phyloP scores from a whole-genome alignment of 2,797 vertebrate genomes.

The Poeciliopsis gracilis region DNA sequence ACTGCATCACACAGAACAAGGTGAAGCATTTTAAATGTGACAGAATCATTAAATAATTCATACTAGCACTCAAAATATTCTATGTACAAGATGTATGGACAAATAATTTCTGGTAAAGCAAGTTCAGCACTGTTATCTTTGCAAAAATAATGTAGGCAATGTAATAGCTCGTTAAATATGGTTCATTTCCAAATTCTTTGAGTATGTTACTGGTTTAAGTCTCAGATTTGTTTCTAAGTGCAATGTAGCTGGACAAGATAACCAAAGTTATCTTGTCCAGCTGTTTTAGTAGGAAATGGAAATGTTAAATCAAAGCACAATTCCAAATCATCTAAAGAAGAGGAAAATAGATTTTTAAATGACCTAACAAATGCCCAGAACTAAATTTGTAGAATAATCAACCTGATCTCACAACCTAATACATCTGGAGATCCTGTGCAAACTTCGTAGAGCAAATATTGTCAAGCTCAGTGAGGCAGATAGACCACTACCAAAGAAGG shows the following conservation, averaged over 20 bases:
- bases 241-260: no score
- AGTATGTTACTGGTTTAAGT: background rate
- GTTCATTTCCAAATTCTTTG: background rate
- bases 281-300: background rate
- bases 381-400: background rate
- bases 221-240: background rate
- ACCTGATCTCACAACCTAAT: background rate
- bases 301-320: background rate
- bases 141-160: background rate
- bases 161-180: background rate
- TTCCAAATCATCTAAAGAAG: background rate
- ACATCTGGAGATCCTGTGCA: background rate
- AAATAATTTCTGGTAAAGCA: background rate
- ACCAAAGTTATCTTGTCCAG: background rate
- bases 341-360: background rate
- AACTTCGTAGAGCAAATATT: background rate
- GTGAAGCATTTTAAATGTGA: conserved; percentile 65
- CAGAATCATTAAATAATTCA: background rate
- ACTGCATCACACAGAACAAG: conserved; percentile 91
- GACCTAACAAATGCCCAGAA: background rate
- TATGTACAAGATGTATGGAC: background rate
- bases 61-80: background rate
- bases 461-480: background rate
- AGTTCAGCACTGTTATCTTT: background rate
- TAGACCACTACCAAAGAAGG: background rate